Evolutionary conservation across 2,113 vertebrate genomes (phyloP).

Genomic region (Oreochromis spilurus): DNA sequence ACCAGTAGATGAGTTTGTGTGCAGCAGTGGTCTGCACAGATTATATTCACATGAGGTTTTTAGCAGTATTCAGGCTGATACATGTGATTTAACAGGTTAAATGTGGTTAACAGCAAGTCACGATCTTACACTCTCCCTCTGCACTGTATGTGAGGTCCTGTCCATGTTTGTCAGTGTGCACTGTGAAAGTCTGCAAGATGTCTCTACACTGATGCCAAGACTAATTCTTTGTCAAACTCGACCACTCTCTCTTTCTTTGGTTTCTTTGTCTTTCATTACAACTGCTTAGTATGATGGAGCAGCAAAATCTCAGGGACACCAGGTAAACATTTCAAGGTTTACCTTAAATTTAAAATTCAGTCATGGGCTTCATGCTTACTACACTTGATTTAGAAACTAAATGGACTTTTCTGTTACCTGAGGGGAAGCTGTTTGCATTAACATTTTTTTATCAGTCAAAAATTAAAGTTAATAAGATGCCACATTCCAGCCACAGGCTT

Average conservation of each 20-base stretch:
- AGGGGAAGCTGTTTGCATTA: neutral
- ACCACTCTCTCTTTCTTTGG: neutral
- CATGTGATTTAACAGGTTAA: neutral
- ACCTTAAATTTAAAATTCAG: neutral
- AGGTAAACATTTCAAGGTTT: neutral
- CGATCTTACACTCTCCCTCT: conserved; percentile 8
- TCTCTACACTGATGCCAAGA: conserved; percentile 7
- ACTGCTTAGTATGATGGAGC: neutral
- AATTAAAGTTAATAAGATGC: neutral
- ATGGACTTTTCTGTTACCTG: neutral
- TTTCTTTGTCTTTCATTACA: neutral
- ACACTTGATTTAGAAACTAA: neutral
- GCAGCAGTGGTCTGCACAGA: neutral
- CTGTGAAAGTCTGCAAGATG: conserved; percentile 53
- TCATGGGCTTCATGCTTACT: neutral
- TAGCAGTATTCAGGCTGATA: neutral
- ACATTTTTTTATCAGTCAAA: neutral
- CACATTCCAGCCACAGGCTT: neutral
- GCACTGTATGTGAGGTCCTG: neutral
- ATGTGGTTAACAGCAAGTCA: neutral
- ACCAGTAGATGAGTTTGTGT: neutral
- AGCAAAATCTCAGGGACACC: neutral
- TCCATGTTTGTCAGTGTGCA: conserved; percentile 5
- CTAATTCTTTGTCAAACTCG: neutral
- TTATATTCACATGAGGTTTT: neutral